These are phyloP conservation scores for Mesorhabditis sp. DNA, from an alignment of 2,888 invertebrate species.

Conservation along the genomic window DNA sequence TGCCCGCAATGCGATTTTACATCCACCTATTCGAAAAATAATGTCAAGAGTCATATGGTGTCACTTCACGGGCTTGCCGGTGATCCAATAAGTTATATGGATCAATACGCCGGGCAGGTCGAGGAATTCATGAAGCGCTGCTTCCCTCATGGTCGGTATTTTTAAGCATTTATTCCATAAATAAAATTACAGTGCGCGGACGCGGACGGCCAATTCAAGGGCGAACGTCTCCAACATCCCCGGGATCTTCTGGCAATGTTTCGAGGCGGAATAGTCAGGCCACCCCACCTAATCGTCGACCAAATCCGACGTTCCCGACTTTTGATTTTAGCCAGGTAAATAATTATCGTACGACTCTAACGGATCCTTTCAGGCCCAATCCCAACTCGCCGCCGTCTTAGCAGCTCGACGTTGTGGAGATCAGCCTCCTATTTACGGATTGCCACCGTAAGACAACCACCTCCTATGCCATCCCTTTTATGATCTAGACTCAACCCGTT, in stretches of 20 bases:
- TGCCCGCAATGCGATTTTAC: slow-evolving; percentile 49
- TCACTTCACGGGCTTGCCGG: slow-evolving; percentile 55
- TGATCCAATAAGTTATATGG: slow-evolving; percentile 57
- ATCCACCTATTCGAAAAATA: slow-evolving; percentile 53
- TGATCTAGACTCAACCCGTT: too few species aligned
- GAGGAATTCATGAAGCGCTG: slow-evolving; percentile 58
- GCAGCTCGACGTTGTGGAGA: too few species aligned
- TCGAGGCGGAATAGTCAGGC: too few species aligned
- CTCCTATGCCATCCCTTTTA: too few species aligned
- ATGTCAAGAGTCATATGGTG: slow-evolving; percentile 57
- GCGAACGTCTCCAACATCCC: slow-evolving; percentile 19
- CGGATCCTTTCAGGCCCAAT: too few species aligned
- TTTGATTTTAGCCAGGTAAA: too few species aligned
- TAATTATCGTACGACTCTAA: too few species aligned
- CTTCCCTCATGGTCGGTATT: slow-evolving; percentile 47
- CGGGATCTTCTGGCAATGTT: not conserved
- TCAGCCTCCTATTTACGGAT: too few species aligned
- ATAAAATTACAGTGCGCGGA: slow-evolving; percentile 43
- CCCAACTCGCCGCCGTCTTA: too few species aligned
- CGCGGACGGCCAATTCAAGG: slow-evolving; percentile 55
- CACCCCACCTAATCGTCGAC: too few species aligned
- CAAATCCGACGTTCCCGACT: too few species aligned
- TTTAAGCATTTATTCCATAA: not conserved
- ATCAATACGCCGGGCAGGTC: slow-evolving; percentile 55
- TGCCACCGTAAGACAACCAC: too few species aligned